Conservation (phyloP, 2,113 vertebrate species). For the Emydocephalus ijimae region DNA sequence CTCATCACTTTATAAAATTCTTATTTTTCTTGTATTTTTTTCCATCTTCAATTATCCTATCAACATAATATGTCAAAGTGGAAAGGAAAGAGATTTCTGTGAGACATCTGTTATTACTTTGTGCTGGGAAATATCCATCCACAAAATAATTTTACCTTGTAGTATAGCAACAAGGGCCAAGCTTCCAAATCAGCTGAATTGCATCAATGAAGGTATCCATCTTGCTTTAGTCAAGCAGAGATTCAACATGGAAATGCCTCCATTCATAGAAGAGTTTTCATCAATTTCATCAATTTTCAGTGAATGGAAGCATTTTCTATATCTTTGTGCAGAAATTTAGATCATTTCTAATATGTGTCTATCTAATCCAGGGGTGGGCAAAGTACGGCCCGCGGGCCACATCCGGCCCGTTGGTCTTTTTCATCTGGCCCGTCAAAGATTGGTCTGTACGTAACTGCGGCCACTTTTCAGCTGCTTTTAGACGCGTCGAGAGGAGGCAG, state of each 20-base stretch:
- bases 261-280: neutral
- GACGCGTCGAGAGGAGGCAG: no score
- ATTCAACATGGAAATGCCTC: neutral
- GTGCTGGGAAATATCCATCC: neutral
- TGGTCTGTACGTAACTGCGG: no score
- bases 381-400: no score
- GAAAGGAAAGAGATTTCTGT: neutral
- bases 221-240: neutral
- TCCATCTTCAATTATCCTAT: neutral
- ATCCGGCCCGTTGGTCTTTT: no score
- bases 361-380: neutral
- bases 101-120: neutral
- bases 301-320: neutral
- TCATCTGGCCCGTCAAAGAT: no score
- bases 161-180: neutral
- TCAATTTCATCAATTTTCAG: neutral
- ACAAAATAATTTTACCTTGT: neutral
- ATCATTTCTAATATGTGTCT: neutral
- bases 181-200: neutral
- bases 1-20: constrained; percentile 31
- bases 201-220: neutral
- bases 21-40: neutral
- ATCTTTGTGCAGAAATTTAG: neutral
- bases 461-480: no score
- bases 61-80: neutral